A percentile compares a stretch with the other conserved stretches of the same genome.
These are phyloP conservation scores for Eristalis intricaria DNA, from an alignment of 2,888 invertebrate genomes.

Conservation along the genomic window DNA sequence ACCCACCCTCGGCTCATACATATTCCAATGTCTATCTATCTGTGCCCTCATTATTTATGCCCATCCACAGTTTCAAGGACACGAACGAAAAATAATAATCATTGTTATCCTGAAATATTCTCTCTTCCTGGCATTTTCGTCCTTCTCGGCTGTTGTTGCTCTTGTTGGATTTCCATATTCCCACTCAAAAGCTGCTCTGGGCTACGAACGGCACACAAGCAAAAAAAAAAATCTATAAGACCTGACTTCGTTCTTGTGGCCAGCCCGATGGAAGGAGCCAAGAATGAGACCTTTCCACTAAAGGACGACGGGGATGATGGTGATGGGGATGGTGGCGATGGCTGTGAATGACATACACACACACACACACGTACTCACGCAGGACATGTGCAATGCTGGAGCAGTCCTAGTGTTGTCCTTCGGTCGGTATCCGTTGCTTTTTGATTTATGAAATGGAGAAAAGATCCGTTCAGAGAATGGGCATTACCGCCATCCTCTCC, in stretches of 20 bases:
- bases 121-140: conserved; percentile 12
- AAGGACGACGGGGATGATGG: neutral
- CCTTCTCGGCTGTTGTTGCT: neutral
- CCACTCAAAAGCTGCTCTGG: neutral
- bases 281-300: neutral
- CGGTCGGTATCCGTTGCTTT: conserved; percentile 25
- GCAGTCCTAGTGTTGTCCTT: conserved; percentile 10
- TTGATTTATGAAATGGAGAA: conserved; percentile 31
- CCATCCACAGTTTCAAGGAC: conserved; percentile 59
- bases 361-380: neutral
- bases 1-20: neutral
- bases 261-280: neutral
- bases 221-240: conserved; percentile 2
- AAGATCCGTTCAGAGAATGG: conserved; percentile 2
- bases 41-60: conserved; percentile 49
- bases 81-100: conserved; percentile 62
- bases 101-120: conserved; percentile 59
- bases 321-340: conserved; percentile 7
- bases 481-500: neutral
- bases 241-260: conserved; percentile 6
- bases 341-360: neutral
- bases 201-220: neutral
- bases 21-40: conserved; percentile 7
- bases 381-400: neutral
- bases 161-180: conserved; percentile 2